Base-by-base conservation (phyloP, 2,797 vertebrate species). In the Paramormyrops hopkinsi region DNA sequence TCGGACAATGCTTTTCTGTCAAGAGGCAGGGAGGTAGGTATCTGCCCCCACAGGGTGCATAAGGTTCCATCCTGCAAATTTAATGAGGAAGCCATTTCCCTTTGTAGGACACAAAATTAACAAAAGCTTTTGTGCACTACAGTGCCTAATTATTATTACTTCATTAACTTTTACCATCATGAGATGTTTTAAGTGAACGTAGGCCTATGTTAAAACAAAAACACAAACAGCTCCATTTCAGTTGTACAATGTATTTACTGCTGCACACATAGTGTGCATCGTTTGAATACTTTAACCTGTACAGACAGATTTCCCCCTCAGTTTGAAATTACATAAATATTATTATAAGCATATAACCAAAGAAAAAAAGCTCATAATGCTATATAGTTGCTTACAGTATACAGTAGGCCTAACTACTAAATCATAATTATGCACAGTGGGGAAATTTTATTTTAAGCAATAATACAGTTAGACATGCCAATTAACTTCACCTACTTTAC, bases 61-160 rank as follows among this genome's bases (percentile, higher is more conserved):
- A 85, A 91, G 88, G 89, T 92, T 92, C 88, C 91, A 89, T 69
- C 86, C 14, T 92, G 88, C 90, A 93, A 90, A 88, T 91, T 92
- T 92, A 92, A 93, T 93, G 91, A 91, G 88, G 90, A 82, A 14
- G 37, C 48, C 17, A 46, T 69, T 22, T 48, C n/a, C 25, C 73
- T 56, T 12, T 41, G 14, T 62, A 46, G 8, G 54, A 19, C 51
- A 82, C 19, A 85, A 41, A 48, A 62, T 69, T 46, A 83, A 62
- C 73, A 76, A 48, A 83, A 12, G 50, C n/a, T 82, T 48, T 53
- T 22, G n/a, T 56, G 8, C 50, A 29, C 51, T 17, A 56, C 22
- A 29, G 51, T 50, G 22, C 22, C 50, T 56, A 29, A 50, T 86
- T 86, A 85, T 85, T 25, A 85, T 85, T 44, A 82, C 76, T 82